Evolutionary conservation across 2,888 invertebrate species (phyloP), one percentile per base, ranked within the genome.

Genomic region (Octonoba sinensis): DNA sequence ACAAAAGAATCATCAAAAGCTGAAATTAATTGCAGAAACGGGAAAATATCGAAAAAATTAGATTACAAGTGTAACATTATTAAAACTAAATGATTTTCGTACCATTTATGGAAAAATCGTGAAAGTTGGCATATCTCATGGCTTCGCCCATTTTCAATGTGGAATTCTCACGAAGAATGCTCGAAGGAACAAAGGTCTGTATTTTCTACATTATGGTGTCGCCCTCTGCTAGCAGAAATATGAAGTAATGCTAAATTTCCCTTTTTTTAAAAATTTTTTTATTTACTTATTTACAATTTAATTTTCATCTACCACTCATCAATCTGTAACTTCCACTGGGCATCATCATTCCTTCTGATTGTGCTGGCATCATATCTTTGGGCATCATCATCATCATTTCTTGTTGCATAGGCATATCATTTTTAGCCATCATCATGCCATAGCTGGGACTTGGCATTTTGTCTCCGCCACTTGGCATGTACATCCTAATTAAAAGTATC

Each of bases 331-430:
- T 44, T 6, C 49, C 24, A 47, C 64, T 49, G n/a, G 20, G 44
- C 51, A 59, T 62, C 69, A 67, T 66, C 51, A 51, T 20, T 65
- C 16, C 44, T 20, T 51, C 49, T 20, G 60, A 47, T 51, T 46
- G 27, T 1, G 49, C 64, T 24, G 36, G 36, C 36, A 36, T 36
- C 36, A 36, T 36, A 6, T 36, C 36, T 8, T 36, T 36, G 1
- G 65, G 74, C 74, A 74, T 74, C 65, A 65, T 76, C 71, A 70
- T 77, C 27, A 54, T 56, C 36, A 36, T 4, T 36, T 36, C 36
- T 8, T 3, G 36, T 2, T 36, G 57, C 15, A 15, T 20, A 15
- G 6, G 60, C 60, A 60, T 60, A 0, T 6, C 36, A 6, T 24
- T 51, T 20, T 51, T 66, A 27, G 66, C 67, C 67, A 67, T 75